Percentiles rank a stretch among this genome's conserved stretches.
These are phyloP conservation scores for Molossus alvarezi DNA, from an alignment of 2,797 vertebrate genomes.

Conservation along the genomic window DNA sequence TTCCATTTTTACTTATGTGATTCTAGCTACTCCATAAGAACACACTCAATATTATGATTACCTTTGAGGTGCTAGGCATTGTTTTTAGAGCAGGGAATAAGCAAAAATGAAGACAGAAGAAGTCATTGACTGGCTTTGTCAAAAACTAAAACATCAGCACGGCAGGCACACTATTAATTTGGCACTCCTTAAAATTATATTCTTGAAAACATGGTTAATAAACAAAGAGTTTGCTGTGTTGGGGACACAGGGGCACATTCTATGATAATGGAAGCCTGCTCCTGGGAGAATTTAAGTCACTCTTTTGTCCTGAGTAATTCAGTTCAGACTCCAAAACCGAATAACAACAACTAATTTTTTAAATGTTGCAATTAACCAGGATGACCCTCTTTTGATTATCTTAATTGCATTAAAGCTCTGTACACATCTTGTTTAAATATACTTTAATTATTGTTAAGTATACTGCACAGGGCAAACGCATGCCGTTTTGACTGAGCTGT, in stretches of 20 bases:
- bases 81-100: not conserved
- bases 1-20: not conserved
- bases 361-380: constrained; percentile 9
- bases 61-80: not conserved
- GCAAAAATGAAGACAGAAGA: not conserved
- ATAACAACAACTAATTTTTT: not conserved
- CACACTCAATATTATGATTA: not conserved
- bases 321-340: not conserved
- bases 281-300: not conserved
- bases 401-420: constrained; percentile 8
- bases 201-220: not conserved
- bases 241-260: not conserved
- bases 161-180: not conserved
- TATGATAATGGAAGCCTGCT: not conserved
- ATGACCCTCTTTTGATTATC: not conserved
- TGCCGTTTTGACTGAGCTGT: not conserved
- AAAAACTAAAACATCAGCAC: not conserved
- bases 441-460: not conserved
- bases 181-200: not conserved
- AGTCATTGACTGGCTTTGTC: not conserved
- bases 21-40: not conserved
- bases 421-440: not conserved
- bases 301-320: not conserved
- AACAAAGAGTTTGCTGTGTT: not conserved
- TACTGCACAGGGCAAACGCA: not conserved